A percentile compares a stretch with the other conserved stretches of the same genome.
These are phyloP conservation scores for Lysandra bellargus DNA, from an alignment of 2,888 invertebrate genomes.

Conservation along the genomic window DNA sequence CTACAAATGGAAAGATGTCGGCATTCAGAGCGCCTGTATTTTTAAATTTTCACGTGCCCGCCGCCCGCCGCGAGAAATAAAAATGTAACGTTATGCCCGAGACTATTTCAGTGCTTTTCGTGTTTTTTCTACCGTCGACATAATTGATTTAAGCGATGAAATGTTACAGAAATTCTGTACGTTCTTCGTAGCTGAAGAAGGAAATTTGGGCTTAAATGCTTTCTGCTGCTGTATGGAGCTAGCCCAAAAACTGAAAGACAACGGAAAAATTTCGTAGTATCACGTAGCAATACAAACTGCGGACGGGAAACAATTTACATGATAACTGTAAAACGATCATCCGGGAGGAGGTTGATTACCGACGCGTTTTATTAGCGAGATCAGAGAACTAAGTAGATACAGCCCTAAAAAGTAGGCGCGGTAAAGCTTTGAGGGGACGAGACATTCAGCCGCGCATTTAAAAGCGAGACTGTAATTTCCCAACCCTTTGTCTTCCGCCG, in stretches of 20 bases:
- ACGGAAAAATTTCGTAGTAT: background rate
- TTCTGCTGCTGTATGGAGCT: background rate
- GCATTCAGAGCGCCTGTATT: slow-evolving; percentile 70
- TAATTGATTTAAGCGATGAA: slow-evolving; percentile 19
- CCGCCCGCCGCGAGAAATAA: slow-evolving; percentile 29
- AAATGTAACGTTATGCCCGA: slow-evolving; percentile 35
- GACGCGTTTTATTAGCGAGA: slow-evolving; percentile 36
- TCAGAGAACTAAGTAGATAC: slow-evolving; percentile 45
- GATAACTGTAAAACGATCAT: background rate
- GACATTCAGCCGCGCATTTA: slow-evolving; percentile 78
- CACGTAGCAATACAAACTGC: background rate
- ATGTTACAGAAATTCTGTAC: background rate
- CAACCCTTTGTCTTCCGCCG: slow-evolving; percentile 71
- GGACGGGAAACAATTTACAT: background rate
- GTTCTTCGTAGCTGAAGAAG: background rate
- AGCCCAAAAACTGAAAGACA: background rate
- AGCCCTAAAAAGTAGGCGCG: slow-evolving; percentile 45
- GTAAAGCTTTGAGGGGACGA: slow-evolving; percentile 74
- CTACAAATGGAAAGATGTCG: slow-evolving; percentile 70
- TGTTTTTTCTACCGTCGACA: slow-evolving; percentile 4
- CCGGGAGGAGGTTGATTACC: slow-evolving; percentile 1
- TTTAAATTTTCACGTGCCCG: slow-evolving; percentile 59
- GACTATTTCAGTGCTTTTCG: slow-evolving; percentile 35
- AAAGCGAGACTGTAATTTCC: slow-evolving; percentile 78
- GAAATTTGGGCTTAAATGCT: background rate